phyloP scores from a whole-genome alignment of 2,113 vertebrate species.

The Petroica traversi region DNA sequence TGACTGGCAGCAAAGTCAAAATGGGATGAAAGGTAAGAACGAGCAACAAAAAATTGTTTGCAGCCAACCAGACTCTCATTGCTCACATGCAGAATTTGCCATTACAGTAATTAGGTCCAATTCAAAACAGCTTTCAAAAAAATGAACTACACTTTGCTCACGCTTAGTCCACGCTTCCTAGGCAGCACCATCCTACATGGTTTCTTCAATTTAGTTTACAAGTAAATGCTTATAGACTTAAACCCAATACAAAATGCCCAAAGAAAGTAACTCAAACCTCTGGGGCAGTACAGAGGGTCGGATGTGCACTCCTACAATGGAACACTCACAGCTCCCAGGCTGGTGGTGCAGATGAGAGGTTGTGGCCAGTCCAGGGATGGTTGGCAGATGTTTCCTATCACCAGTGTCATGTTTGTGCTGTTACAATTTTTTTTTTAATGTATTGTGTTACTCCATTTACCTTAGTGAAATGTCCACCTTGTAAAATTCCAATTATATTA shows the following conservation, averaged over 20 bases:
- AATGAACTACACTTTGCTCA: background rate
- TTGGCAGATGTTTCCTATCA: slow-evolving; percentile 71
- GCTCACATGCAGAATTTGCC: background rate
- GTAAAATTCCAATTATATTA: slow-evolving; percentile 75
- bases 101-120: background rate
- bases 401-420: slow-evolving; percentile 31
- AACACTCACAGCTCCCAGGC: background rate
- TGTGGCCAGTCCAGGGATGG: background rate
- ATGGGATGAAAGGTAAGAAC: background rate
- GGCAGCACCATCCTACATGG: rapidly evolving
- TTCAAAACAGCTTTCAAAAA: background rate
- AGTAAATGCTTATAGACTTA: background rate
- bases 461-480: slow-evolving; percentile 54
- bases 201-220: background rate
- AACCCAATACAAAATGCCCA: background rate
- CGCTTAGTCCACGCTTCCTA: background rate
- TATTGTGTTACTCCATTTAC: slow-evolving; percentile 74
- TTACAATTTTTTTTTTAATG: slow-evolving; percentile 49
- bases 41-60: background rate
- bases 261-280: background rate
- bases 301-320: rapidly evolving
- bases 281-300: background rate
- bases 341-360: background rate
- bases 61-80: background rate
- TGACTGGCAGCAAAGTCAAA: background rate